Percentiles rank a stretch among this genome's conserved stretches.
Conservation (phyloP, 2,113 vertebrate species). For the Thunnus maccoyii region DNA sequence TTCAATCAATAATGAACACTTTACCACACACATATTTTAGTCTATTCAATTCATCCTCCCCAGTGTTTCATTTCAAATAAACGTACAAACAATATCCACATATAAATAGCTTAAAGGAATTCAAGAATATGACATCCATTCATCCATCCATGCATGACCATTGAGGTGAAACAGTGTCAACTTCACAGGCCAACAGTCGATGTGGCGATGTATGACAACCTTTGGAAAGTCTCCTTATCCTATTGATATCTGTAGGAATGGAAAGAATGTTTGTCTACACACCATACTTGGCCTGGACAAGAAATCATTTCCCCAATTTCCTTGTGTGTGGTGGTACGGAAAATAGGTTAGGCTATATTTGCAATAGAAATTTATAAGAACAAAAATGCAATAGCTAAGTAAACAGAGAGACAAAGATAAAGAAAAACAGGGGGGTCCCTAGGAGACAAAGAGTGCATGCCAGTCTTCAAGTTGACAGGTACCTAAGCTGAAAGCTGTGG, state of each 20-base stretch:
- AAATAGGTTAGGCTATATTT: constrained; percentile 21
- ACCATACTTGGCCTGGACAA: constrained; percentile 4
- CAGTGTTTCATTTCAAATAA: neutral
- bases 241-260: constrained; percentile 9
- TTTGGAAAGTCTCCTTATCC: constrained; percentile 29
- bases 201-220: constrained; percentile 36
- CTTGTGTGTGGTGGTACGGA: neutral
- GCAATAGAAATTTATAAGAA: constrained; percentile 28
- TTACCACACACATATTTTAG: constrained; percentile 11
- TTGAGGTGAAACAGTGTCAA: constrained; percentile 23
- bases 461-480: neutral
- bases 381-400: constrained; percentile 23
- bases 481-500: neutral
- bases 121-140: neutral
- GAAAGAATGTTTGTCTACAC: constrained; percentile 24
- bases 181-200: constrained; percentile 1
- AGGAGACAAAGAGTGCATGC: neutral
- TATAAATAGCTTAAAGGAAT: constrained; percentile 1
- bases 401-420: neutral
- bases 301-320: constrained; percentile 22
- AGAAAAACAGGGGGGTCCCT: neutral
- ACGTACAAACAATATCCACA: neutral
- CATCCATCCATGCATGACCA: neutral
- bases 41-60: neutral
- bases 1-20: constrained; percentile 7